phyloP scores from a whole-genome alignment of 2,113 vertebrate genomes.

The Rhinolophus ferrumequinum region DNA sequence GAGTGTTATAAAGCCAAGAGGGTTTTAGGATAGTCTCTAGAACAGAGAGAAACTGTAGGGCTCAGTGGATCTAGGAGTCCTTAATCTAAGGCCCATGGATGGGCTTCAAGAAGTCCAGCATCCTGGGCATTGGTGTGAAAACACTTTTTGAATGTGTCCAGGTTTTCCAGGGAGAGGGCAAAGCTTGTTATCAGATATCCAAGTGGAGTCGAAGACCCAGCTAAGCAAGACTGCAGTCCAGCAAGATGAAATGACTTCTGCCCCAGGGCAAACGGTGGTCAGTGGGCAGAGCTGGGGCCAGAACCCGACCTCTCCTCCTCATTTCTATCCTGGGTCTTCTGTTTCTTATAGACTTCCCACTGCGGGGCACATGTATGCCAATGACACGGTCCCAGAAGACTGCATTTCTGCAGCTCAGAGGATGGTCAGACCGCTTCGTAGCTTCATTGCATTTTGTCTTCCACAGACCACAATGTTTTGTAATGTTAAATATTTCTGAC shows the following conservation, averaged over 20 bases:
- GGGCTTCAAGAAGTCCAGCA: background rate
- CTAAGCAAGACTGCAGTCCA: background rate
- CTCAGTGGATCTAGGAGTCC: background rate
- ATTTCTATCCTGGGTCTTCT: background rate
- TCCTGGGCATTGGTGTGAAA: background rate
- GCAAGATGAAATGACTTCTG: background rate
- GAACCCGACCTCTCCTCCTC: background rate
- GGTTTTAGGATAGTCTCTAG: background rate
- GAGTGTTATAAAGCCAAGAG: background rate
- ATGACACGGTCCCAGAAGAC: conserved; percentile 4
- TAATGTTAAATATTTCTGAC: conserved; percentile 64
- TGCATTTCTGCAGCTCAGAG: conserved; percentile 50
- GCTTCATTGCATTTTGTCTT: conserved; percentile 68
- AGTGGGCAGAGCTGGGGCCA: background rate
- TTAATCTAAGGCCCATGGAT: background rate
- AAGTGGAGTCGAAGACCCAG: background rate
- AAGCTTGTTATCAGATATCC: background rate
- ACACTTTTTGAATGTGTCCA: background rate
- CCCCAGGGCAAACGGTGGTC: background rate
- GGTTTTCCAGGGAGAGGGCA: background rate
- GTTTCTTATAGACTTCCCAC: background rate
- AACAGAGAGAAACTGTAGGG: background rate
- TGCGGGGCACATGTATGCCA: conserved; percentile 39
- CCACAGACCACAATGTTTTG: background rate
- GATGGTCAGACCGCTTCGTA: conserved; percentile 61